Evolutionary conservation across 1,140 invertebrate species (phyloP).

Genomic region (Pararge aegeria): DNA sequence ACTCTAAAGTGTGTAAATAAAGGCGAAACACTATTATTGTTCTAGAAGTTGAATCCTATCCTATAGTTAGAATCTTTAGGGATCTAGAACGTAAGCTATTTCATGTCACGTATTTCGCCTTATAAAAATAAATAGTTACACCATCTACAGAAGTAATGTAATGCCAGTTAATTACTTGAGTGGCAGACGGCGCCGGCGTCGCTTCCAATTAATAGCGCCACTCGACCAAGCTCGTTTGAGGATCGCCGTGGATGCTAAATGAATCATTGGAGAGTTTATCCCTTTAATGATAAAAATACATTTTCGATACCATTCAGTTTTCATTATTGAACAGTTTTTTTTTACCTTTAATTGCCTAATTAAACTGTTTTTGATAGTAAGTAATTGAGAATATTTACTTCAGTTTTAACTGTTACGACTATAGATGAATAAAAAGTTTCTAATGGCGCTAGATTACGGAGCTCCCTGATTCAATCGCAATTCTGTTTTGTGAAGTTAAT

Average conservation of each 20-base stretch:
- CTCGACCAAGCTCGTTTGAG: slow-evolving; percentile 31
- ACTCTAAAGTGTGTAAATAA: slow-evolving; percentile 3
- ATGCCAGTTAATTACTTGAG: slow-evolving; percentile 24
- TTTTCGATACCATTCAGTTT: neutral
- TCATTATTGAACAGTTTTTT: neutral
- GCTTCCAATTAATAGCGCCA: slow-evolving; percentile 35
- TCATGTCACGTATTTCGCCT: neutral
- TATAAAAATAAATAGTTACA: neutral
- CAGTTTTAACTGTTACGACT: too few species aligned
- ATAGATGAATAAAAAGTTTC: too few species aligned
- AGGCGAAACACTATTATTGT: too few species aligned
- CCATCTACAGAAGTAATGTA: slow-evolving; percentile 1
- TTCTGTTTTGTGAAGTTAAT: too few species aligned
- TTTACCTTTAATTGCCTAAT: neutral
- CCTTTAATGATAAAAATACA: neutral
- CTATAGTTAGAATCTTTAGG: too few species aligned
- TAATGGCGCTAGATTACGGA: too few species aligned
- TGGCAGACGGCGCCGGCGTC: slow-evolving; percentile 35
- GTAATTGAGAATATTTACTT: too few species aligned
- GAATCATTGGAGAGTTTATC: neutral
- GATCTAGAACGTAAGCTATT: neutral
- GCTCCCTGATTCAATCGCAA: too few species aligned
- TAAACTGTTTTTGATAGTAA: too few species aligned
- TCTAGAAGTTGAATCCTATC: too few species aligned
- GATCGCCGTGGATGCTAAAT: slow-evolving; percentile 16